phyloP scores from a whole-genome alignment of 1,140 invertebrate genomes.

The Hylyphantes graminicola region DNA sequence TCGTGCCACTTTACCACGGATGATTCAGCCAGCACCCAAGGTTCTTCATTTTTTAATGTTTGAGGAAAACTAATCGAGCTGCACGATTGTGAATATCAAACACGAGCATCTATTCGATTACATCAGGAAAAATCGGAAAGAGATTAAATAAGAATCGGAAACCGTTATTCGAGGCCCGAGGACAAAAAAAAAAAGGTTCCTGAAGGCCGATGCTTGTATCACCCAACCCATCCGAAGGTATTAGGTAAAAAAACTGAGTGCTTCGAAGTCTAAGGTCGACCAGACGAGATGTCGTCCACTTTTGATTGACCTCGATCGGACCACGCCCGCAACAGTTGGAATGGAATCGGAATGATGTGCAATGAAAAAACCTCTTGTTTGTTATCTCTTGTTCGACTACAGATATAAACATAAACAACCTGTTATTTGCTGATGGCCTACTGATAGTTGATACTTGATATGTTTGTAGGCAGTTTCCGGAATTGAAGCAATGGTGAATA shows the following conservation, averaged over 20 bases:
- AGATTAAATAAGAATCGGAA: slow-evolving; percentile 20
- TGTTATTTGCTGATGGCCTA: too few relatives aligned
- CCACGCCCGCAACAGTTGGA: slow-evolving; percentile 4
- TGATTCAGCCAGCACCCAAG: too few relatives aligned
- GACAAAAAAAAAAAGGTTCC: background rate
- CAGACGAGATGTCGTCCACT: slow-evolving; percentile 5
- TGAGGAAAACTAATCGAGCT: too few relatives aligned
- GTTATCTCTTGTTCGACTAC: slow-evolving; percentile 9
- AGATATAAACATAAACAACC: too few relatives aligned
- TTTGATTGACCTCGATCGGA: slow-evolving; percentile 10
- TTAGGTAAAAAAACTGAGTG: background rate
- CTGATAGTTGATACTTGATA: too few relatives aligned
- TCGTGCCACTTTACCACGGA: too few relatives aligned
- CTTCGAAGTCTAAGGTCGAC: slow-evolving; percentile 4
- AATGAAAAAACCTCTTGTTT: background rate
- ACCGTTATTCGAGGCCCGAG: slow-evolving; percentile 23
- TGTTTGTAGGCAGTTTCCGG: too few relatives aligned
- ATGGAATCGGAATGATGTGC: too few relatives aligned
- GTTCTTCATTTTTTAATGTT: too few relatives aligned
- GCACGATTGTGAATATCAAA: too few relatives aligned
- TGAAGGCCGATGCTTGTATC: slow-evolving; percentile 6
- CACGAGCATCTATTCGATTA: background rate
- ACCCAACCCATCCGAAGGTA: slow-evolving; percentile 16
- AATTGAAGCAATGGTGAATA: too few relatives aligned
- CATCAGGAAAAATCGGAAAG: slow-evolving; percentile 24